Percentiles rank a stretch among this genome's conserved stretches.
Evolutionary conservation across 2,113 vertebrate genomes (phyloP).

Genomic region (Excalfactoria chinensis): DNA sequence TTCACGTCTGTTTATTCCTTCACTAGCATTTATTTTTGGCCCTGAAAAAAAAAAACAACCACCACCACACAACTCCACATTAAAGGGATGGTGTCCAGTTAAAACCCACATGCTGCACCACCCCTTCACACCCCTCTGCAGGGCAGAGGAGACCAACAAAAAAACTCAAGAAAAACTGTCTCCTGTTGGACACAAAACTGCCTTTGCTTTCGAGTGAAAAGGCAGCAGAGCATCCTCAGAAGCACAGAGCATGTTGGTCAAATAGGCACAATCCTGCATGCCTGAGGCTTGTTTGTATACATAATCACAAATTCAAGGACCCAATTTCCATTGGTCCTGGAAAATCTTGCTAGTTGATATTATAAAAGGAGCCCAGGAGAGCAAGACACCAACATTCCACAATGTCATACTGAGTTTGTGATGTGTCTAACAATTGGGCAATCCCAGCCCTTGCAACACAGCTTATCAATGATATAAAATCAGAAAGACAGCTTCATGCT

Average conservation of each 20-base stretch:
- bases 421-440: neutral
- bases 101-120: slow-evolving; percentile 24
- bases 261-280: neutral
- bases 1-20: slow-evolving; percentile 48
- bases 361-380: neutral
- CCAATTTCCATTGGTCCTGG: neutral
- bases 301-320: neutral
- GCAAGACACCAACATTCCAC: rapidly evolving
- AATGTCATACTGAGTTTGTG: neutral
- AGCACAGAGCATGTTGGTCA: neutral
- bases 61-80: slow-evolving; percentile 22
- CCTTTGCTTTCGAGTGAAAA: slow-evolving; percentile 46
- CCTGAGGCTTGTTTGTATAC: neutral
- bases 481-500: neutral
- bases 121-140: neutral
- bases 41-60: neutral
- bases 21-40: slow-evolving; percentile 59
- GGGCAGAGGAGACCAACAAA: neutral
- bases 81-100: slow-evolving; percentile 22
- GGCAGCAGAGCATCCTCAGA: slow-evolving; percentile 5
- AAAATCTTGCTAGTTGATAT: neutral
- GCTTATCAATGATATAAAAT: neutral
- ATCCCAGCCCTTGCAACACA: neutral
- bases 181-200: neutral
- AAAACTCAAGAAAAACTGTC: neutral